Evolutionary conservation across 2,888 invertebrate species (phyloP).

Genomic region (Drosophila pegasa): DNA sequence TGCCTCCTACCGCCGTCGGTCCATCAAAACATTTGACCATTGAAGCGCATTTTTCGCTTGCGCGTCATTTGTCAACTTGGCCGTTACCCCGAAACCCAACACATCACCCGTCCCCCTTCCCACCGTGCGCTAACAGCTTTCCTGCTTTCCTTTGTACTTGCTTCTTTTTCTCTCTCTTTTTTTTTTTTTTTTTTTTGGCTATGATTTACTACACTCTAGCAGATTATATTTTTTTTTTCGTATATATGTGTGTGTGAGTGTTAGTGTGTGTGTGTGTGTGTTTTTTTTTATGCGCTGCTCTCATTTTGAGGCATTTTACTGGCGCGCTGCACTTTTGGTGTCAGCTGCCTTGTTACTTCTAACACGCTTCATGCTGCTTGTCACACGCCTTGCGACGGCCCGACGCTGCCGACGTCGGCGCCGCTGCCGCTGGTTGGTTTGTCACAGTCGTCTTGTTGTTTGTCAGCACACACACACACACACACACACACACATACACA

Average conservation of each 20-base stretch:
- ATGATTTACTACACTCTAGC: constrained; percentile 63
- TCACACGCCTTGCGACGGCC: constrained; percentile 59
- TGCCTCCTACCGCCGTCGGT: background rate
- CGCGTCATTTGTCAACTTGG: constrained; percentile 77
- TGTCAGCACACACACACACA: constrained; percentile 37
- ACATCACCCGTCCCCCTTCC: constrained; percentile 3
- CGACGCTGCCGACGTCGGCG: constrained; percentile 64
- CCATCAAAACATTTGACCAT: constrained; percentile 73
- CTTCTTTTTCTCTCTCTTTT: background rate
- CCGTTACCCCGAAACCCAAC: constrained; percentile 10
- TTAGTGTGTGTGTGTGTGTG: constrained; percentile 11
- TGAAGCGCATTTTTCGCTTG: constrained; percentile 78
- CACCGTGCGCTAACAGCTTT: background rate
- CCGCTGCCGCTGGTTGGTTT: constrained; percentile 74
- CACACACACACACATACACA: constrained; percentile 8
- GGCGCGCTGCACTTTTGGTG: constrained; percentile 75
- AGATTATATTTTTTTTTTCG: constrained; percentile 11
- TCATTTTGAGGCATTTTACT: constrained; percentile 68
- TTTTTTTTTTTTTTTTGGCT: constrained; percentile 24
- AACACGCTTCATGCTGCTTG: constrained; percentile 72
- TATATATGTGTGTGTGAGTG: background rate
- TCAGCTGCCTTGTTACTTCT: constrained; percentile 80
- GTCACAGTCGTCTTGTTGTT: constrained; percentile 64
- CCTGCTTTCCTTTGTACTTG: constrained; percentile 4
- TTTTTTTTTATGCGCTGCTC: constrained; percentile 44